A percentile compares a stretch with the other conserved stretches of the same genome.
These are phyloP conservation scores for Hippoglossus stenolepis DNA, from an alignment of 2,113 vertebrate genomes.

Conservation along the genomic window DNA sequence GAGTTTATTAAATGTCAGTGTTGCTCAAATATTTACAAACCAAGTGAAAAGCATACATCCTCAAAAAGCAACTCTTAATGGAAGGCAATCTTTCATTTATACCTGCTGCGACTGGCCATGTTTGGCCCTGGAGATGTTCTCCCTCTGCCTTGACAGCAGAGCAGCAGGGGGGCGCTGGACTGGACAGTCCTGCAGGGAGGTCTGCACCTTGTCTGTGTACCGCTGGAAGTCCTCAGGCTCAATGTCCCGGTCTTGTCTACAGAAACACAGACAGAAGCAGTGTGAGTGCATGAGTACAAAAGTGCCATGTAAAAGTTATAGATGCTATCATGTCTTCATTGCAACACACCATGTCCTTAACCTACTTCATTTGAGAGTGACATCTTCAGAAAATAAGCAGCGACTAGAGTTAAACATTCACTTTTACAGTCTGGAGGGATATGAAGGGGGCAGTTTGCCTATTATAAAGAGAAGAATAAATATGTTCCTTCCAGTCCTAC, in stretches of 20 bases:
- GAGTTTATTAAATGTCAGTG: conserved; percentile 6
- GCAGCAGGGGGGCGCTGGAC: conserved; percentile 85
- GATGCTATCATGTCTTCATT: conserved; percentile 5
- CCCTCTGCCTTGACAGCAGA: conserved; percentile 83
- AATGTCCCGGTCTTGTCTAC: conserved; percentile 91
- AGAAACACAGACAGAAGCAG: conserved; percentile 23
- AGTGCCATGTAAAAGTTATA: neutral
- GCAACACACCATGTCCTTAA: conserved; percentile 4
- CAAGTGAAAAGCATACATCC: neutral
- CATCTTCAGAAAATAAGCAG: neutral
- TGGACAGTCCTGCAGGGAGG: conserved; percentile 92
- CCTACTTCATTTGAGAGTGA: conserved; percentile 1
- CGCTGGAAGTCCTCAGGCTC: conserved; percentile 96
- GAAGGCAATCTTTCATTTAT: neutral
- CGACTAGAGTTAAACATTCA: too few relatives aligned
- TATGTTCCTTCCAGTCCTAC: too few relatives aligned
- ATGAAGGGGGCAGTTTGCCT: too few relatives aligned
- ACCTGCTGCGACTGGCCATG: conserved; percentile 87
- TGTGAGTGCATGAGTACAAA: conserved; percentile 6
- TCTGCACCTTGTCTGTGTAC: conserved; percentile 89
- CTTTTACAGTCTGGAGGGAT: too few relatives aligned
- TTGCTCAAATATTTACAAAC: neutral
- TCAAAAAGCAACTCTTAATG: neutral
- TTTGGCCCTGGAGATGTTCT: conserved; percentile 84
- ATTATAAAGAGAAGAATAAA: too few relatives aligned